Evolutionary conservation across 2,113 vertebrate genomes (phyloP).

Genomic region (Aepyceros melampus): DNA sequence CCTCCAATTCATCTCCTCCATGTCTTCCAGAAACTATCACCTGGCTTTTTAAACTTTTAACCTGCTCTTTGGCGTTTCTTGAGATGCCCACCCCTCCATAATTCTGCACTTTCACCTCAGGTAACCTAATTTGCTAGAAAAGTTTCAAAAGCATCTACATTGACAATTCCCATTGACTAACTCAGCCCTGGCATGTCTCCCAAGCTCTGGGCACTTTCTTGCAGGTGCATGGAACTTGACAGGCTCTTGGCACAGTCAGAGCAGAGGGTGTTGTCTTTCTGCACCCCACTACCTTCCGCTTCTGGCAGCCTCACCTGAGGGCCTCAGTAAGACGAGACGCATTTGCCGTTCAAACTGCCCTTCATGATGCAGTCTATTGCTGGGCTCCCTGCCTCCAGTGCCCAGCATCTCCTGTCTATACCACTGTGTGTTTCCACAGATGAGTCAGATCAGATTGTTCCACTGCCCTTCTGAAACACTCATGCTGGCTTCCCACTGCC

Average conservation of each 20-base stretch:
- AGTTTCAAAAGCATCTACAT: not conserved
- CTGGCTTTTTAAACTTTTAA: not conserved
- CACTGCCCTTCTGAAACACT: not conserved
- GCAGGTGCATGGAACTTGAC: fast-evolving
- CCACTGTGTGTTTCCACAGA: not conserved
- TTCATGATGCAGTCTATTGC: fast-evolving
- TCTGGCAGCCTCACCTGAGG: not conserved
- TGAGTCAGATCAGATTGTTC: not conserved
- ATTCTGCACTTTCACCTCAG: not conserved
- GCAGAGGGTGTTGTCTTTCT: not conserved
- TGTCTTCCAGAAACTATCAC: not conserved
- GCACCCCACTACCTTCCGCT: fast-evolving
- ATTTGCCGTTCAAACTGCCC: not conserved
- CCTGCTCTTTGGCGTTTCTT: not conserved
- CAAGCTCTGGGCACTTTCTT: not conserved
- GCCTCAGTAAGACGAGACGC: not conserved
- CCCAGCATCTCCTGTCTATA: not conserved
- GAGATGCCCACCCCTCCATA: not conserved
- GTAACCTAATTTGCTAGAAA: not conserved
- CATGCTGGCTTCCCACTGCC: not conserved
- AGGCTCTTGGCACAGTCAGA: fast-evolving
- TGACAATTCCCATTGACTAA: not conserved
- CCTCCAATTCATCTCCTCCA: not conserved
- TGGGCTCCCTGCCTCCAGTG: not conserved
- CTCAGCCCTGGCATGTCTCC: not conserved